Evolutionary conservation across 2,888 invertebrate genomes (phyloP), one percentile per base, ranked within the genome.

Genomic region (Parthenolecanium corni): DNA sequence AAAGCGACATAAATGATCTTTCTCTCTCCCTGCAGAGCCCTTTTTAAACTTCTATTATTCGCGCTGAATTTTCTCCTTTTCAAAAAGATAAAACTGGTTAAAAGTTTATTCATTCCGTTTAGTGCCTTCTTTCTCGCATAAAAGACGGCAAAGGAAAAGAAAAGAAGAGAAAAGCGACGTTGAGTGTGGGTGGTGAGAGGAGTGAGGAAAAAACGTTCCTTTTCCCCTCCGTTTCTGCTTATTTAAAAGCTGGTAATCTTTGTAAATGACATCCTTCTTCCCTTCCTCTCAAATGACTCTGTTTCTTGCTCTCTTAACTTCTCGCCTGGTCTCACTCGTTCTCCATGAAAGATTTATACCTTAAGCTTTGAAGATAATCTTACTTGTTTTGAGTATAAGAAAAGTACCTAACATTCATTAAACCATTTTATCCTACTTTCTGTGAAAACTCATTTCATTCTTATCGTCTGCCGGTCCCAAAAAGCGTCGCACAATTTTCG

Each of bases 61-160:
- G 31, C 47, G 58, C 58, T 31, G 58, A 58, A 58, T 58, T 58
- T 58, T 58, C 38, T 58, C 47, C 58, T 46, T 58, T 58, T 58
- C 49, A 58, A 58, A 31, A 58, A 58, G 58, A 58, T 49, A 49
- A 58, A 58, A 58, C 46, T 58, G 58, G 58, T 58, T 58, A 58
- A 58, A 58, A 58, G 58, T 58, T 58, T 58, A 58, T 58, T 58
- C 58, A 58, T 58, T 58, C 49, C 36, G 58, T 58, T 58, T 58
- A 58, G 58, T 49, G 44, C 49, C 49, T 38, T 49, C 58, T 46
- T 49, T 53, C 23, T 23, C 31, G 20, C 18, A 31, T 36, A 47
- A 58, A 58, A 58, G 31, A 47, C 36, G 36, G 31, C 9, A 31
- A 31, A 31, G 5, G 31, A 31, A 31, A 31, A 31, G 31, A 31